Evolutionary conservation across 2,888 invertebrate species (phyloP), one percentile per base, ranked within the genome.

Genomic region (Eupeodes luniger): DNA sequence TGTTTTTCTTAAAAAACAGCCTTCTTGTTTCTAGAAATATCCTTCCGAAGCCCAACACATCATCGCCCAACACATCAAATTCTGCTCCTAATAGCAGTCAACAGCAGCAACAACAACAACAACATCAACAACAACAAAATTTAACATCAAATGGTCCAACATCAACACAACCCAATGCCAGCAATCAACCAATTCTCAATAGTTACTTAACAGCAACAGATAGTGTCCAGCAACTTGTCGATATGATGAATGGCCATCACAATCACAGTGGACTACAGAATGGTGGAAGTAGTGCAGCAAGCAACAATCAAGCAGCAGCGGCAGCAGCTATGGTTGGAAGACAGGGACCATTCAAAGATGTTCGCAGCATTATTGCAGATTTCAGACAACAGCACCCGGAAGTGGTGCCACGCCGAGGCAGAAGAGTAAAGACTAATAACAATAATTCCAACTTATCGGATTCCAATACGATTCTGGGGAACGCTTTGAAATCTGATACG

Each of bases 331-430:
- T 90, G 89, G 84, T 94, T 93, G 96, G 96, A 0, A 94, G 96
- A 0, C 97, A 97, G 91, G 96, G 97, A 0, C 96, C 96, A 0
- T 96, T 96, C n/a, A 95, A 97, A 83, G 97, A 97, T 92, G 97
- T 97, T 0, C 96, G 96, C 92, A 96, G 97, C 5, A 96, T 97
- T 79, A 97, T 97, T 91, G 97, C 97, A 0, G 97, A 97, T 92
- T 96, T 96, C 91, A 95, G 97, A 89, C 96, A 96, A 89, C 94
- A 96, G 89, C 96, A 97, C 93, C 96, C 97, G 0, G 96, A 97
- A 90, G 94, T 95, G 5, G 95, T 96, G 0, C 96, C 96, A 0
- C 93, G 96, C 90, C 94, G 96, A 90, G 96, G 96, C 5, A 94
- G 96, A 40, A 93, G 96, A 67, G 95, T 96, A 93, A 95, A 95